A percentile compares a stretch with the other conserved stretches of the same genome.
Evolutionary conservation across 2,888 invertebrate genomes (phyloP).

Genomic region (Eumacrocentrus americanus): DNA sequence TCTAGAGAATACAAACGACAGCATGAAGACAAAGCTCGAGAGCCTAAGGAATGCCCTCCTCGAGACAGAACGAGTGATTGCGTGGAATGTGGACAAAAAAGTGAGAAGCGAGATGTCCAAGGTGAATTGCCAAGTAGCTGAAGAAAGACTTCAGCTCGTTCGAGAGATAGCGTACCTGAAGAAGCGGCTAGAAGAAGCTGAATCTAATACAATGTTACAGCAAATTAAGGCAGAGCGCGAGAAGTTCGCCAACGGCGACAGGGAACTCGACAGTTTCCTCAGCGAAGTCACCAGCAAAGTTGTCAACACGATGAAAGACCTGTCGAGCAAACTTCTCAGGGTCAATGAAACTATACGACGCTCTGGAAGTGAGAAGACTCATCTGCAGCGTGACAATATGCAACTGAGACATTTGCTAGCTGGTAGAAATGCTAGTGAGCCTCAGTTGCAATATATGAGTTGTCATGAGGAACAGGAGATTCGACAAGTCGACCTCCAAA

Average conservation of each 20-base stretch:
- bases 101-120: slow-evolving; percentile 26
- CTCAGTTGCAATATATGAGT: slow-evolving; percentile 17
- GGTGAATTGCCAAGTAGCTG: slow-evolving; percentile 25
- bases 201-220: slow-evolving; percentile 14
- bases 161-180: slow-evolving; percentile 36
- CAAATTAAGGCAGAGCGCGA: slow-evolving; percentile 31
- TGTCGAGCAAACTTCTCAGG: slow-evolving; percentile 41
- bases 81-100: slow-evolving; percentile 26
- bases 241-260: slow-evolving; percentile 37
- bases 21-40: slow-evolving; percentile 32
- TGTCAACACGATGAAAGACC: slow-evolving; percentile 38
- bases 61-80: slow-evolving; percentile 31
- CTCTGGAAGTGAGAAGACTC: slow-evolving; percentile 33
- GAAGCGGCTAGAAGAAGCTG: slow-evolving; percentile 30
- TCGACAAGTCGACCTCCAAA: neutral
- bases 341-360: slow-evolving; percentile 33
- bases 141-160: slow-evolving; percentile 14
- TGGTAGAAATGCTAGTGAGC: slow-evolving; percentile 13
- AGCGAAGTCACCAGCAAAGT: slow-evolving; percentile 35
- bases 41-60: slow-evolving; percentile 29
- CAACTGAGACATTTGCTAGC: slow-evolving; percentile 29
- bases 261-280: slow-evolving; percentile 41
- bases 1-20: slow-evolving; percentile 30
- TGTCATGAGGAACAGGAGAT: neutral
- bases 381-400: slow-evolving; percentile 32